Conservation (phyloP, 1,140 invertebrate species). For the Euwallacea similis region DNA sequence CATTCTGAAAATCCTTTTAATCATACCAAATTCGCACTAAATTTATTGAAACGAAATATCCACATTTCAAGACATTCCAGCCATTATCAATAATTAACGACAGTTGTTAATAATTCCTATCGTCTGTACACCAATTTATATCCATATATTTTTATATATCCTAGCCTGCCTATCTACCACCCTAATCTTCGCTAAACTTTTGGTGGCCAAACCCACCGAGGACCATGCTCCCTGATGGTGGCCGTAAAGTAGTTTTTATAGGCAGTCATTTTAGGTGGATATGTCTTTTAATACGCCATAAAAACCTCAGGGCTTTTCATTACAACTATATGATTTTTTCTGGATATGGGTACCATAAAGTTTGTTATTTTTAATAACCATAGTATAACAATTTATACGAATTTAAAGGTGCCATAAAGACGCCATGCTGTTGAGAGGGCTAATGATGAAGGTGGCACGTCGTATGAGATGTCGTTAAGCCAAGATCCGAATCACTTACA, state of each 20-base stretch:
- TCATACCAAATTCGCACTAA: too few species aligned
- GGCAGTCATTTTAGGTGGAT: constrained; percentile 1
- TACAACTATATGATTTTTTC: constrained; percentile 4
- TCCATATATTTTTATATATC: too few species aligned
- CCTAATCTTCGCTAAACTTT: too few species aligned
- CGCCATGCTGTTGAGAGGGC: background rate
- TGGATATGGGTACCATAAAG: background rate
- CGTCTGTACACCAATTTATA: too few species aligned
- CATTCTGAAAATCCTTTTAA: too few species aligned
- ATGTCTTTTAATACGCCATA: constrained; percentile 22
- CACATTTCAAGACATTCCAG: too few species aligned
- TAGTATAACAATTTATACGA: constrained; percentile 11
- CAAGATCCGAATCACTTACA: background rate
- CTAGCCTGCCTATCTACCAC: too few species aligned
- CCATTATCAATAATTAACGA: too few species aligned
- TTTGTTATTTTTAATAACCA: background rate
- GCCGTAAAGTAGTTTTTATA: constrained; percentile 20
- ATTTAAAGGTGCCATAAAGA: constrained; percentile 14
- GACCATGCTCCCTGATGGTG: background rate
- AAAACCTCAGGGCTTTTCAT: constrained; percentile 21
- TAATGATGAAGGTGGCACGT: too few species aligned
- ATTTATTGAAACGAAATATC: too few species aligned
- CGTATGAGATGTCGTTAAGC: background rate
- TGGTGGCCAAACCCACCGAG: background rate
- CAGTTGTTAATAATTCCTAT: too few species aligned